These are phyloP conservation scores for Ctenoplectra terminalis DNA, from an alignment of 1,140 invertebrate genomes.

Conservation along the genomic window DNA sequence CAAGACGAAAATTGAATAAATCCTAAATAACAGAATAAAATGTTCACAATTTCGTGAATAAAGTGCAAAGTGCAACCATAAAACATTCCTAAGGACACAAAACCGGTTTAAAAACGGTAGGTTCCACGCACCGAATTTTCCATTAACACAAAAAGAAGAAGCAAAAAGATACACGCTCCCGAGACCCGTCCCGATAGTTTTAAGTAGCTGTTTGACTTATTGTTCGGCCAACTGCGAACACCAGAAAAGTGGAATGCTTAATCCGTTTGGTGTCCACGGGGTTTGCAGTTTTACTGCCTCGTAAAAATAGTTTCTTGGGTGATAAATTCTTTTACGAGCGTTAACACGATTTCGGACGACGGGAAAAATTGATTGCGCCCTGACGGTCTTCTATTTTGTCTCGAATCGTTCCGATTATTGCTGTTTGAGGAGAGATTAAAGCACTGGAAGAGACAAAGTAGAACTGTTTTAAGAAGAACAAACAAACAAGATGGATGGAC, in stretches of 20 bases:
- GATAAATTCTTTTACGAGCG: conserved; percentile 21
- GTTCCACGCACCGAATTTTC: too few species aligned
- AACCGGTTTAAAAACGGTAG: background rate
- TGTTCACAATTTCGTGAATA: too few species aligned
- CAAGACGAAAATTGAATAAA: too few species aligned
- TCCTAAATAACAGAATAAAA: too few species aligned
- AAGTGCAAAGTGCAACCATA: too few species aligned
- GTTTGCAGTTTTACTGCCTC: background rate
- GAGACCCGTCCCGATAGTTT: background rate
- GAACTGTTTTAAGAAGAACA: background rate
- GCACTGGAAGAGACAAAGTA: background rate
- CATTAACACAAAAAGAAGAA: too few species aligned
- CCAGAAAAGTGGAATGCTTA: background rate
- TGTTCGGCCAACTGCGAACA: background rate
- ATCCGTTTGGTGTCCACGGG: too few species aligned
- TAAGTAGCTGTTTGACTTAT: background rate
- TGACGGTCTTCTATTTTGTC: background rate
- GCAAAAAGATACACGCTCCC: too few species aligned
- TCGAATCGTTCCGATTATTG: background rate
- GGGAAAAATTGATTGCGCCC: background rate
- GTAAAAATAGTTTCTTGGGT: conserved; percentile 14
- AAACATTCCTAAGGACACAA: background rate
- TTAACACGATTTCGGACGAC: background rate
- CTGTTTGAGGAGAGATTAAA: background rate
- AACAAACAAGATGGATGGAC: background rate